Evolutionary conservation across 2,797 vertebrate species (phyloP).

Genomic region (Gouania willdenowi): DNA sequence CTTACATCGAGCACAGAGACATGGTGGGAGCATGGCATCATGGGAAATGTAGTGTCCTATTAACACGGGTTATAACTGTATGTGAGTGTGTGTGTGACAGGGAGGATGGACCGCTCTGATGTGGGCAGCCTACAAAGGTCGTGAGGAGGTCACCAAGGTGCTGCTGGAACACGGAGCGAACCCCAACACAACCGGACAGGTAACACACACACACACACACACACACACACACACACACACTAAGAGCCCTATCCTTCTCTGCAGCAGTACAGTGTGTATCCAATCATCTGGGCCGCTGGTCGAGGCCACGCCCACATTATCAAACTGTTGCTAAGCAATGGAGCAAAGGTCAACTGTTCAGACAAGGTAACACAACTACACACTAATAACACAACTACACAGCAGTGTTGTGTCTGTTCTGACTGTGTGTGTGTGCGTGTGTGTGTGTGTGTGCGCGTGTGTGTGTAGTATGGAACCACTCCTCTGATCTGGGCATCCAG

Average conservation of each 20-base stretch:
- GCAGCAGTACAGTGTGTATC: constrained; percentile 95
- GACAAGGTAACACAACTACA: constrained; percentile 96
- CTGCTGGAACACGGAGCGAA: constrained; percentile 91
- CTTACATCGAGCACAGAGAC: constrained; percentile 90
- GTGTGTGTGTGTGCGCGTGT: no score
- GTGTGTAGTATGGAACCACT: constrained; percentile 94
- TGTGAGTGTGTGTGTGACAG: no score
- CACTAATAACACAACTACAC: no score
- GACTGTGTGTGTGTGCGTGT: not conserved
- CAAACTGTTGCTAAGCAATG: constrained; percentile 85
- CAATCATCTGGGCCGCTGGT: constrained; percentile 97
- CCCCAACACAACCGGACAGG: constrained; percentile 95
- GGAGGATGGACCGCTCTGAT: constrained; percentile 97
- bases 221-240: no score
- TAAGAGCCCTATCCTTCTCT: no score
- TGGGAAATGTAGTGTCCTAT: no score
- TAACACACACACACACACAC: no score
- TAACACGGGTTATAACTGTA: no score
- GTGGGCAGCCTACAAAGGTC: constrained; percentile 96
- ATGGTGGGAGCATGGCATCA: no score
- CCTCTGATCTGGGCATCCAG: constrained; percentile 94
- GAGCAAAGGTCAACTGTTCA: constrained; percentile 97
- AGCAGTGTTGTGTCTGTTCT: no score
- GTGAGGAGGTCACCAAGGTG: constrained; percentile 82
- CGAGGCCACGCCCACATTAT: constrained; percentile 93